Base-by-base conservation (phyloP, 2,888 invertebrate genomes). In the Drosophila differens region DNA sequence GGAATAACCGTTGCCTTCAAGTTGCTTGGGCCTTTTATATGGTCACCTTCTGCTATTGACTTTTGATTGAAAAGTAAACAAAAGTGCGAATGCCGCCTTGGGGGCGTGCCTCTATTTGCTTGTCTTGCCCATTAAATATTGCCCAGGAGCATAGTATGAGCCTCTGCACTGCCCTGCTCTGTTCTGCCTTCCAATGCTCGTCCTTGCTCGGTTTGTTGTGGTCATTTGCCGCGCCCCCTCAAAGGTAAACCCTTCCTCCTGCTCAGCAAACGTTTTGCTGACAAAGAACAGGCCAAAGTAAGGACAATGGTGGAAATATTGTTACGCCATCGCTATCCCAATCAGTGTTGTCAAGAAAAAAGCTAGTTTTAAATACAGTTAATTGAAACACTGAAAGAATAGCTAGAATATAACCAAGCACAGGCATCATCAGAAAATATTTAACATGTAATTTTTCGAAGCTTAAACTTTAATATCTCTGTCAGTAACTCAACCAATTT, bases 1-100 rank as follows among this genome's bases (percentile, higher is more conserved):
- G 28, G 30, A 57, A 61, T 55, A 54, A 30, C 44, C 51, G 52
- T 33, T 55, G 49, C 30, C 30, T 57, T 47, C 64, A 54, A 60
- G 51, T 61, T 62, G 44, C 33, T 52, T 30, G 32, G 32, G 67
- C 30, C 80, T 73, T 79, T 76, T 79, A 79, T 79, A 79, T 52
- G 47, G 28, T 25, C 30, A 51, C 65, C 65, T 57, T 64, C 78
- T 85, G 85, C 76, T 85, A 85, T 88, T 88, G 89, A 85, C 85
- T 85, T 88, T 85, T 85, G 85, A 85, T 85, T 88, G 89, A 88
- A 88, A 85, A 80, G 76, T 77, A 86, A 85, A 86, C 85, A 88
- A 85, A 83, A 70, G 76, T 76, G 60, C 65, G 70, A 65, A 65
- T 64, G 67, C 71, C 82, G 83, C 88, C 83, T 63, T 32, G 55